phyloP scores from a whole-genome alignment of 2,797 vertebrate genomes.

The Gephyroberyx darwinii region DNA sequence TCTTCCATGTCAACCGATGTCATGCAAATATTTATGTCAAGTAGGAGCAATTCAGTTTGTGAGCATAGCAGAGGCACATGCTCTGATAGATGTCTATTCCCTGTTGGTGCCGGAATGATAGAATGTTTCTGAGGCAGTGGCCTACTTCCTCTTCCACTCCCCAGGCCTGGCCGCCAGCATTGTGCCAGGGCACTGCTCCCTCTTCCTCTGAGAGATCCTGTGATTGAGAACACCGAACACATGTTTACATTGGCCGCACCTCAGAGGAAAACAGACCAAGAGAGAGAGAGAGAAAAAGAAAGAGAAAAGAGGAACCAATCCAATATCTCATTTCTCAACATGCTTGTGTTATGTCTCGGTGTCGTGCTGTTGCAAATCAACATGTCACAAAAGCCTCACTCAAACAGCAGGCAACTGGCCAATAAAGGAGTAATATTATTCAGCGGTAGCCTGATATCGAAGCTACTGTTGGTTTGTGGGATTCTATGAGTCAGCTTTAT shows the following conservation, averaged over 20 bases:
- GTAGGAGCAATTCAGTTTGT: slow-evolving; percentile 66
- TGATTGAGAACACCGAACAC: slow-evolving; percentile 69
- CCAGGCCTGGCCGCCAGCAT: slow-evolving; percentile 60
- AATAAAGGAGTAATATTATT: slow-evolving; percentile 50
- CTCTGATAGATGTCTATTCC: slow-evolving; percentile 77
- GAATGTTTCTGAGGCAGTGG: slow-evolving; percentile 68
- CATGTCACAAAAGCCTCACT: slow-evolving; percentile 13
- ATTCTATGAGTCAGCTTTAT: slow-evolving; percentile 57
- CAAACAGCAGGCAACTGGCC: slow-evolving; percentile 54
- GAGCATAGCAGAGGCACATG: slow-evolving; percentile 47
- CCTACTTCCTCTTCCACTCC: slow-evolving; percentile 70
- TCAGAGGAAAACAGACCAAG: slow-evolving; percentile 59
- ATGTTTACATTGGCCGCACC: slow-evolving; percentile 72
- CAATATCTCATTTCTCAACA: slow-evolving; percentile 49
- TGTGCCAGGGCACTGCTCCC: slow-evolving; percentile 66
- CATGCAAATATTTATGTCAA: slow-evolving; percentile 82
- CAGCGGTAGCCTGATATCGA: slow-evolving; percentile 38
- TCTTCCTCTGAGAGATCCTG: slow-evolving; percentile 81
- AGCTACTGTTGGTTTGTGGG: slow-evolving; percentile 49
- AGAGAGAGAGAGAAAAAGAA: slow-evolving; percentile 40
- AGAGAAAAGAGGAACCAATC: slow-evolving; percentile 33
- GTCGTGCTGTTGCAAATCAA: slow-evolving; percentile 33
- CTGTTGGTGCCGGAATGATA: slow-evolving; percentile 60
- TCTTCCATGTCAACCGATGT: slow-evolving; percentile 74
- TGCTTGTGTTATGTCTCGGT: slow-evolving; percentile 36